Conservation (phyloP, 1,140 invertebrate genomes). For the Zaprionus ornatus region DNA sequence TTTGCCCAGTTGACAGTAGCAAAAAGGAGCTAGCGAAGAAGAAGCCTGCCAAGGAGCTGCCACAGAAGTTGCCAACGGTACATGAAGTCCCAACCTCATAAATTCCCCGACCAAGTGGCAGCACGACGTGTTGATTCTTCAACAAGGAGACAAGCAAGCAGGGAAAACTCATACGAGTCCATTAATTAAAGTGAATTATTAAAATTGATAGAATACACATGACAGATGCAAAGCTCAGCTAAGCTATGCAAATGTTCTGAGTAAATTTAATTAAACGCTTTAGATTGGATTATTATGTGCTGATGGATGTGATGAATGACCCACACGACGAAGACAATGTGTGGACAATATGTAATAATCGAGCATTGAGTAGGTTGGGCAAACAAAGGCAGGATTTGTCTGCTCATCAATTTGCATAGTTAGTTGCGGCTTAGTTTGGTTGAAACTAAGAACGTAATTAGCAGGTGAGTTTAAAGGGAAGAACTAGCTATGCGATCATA, state of each 20-base stretch:
- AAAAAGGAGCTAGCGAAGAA: constrained; percentile 31
- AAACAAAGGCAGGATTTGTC: background rate
- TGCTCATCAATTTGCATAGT: background rate
- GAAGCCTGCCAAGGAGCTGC: background rate
- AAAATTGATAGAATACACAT: constrained; percentile 49
- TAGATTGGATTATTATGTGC: constrained; percentile 31
- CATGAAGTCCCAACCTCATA: background rate
- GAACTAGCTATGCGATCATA: background rate
- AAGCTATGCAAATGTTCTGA: constrained; percentile 18
- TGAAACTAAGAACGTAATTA: background rate
- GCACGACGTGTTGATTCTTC: constrained; percentile 12
- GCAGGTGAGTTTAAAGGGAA: background rate
- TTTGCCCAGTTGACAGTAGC: constrained; percentile 21
- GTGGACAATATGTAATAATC: background rate
- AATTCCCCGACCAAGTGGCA: background rate
- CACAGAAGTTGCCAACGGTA: too few species aligned
- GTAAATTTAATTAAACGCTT: constrained; percentile 37
- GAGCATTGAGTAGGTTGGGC: background rate
- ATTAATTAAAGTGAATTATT: constrained; percentile 60
- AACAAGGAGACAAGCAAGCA: constrained; percentile 2
- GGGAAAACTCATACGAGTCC: constrained; percentile 19
- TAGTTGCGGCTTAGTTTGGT: background rate
- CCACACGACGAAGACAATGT: background rate
- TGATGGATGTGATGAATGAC: constrained; percentile 21
- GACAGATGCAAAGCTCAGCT: constrained; percentile 10